phyloP scores from a whole-genome alignment of 2,888 invertebrate species.

The Drosophila hawaiiensis region DNA sequence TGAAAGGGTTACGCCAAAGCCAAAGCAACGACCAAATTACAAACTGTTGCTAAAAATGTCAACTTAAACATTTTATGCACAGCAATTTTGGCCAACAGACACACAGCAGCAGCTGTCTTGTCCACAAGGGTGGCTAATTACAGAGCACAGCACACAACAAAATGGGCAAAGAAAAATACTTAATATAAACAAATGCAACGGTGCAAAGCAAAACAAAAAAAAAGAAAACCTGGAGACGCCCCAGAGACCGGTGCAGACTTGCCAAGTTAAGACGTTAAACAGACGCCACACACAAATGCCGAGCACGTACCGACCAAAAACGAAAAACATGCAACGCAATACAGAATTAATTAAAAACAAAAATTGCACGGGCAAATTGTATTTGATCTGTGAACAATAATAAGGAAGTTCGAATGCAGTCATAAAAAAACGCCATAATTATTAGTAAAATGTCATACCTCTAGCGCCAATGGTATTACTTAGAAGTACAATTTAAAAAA shows the following conservation, averaged over 20 bases:
- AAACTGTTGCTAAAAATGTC: constrained; percentile 79
- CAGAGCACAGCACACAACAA: constrained; percentile 66
- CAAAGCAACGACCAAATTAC: constrained; percentile 66
- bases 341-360: constrained; percentile 75
- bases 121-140: constrained; percentile 66
- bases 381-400: constrained; percentile 53
- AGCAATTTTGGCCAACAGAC: constrained; percentile 57
- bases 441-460: not conserved
- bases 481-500: not conserved
- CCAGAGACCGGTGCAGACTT: constrained; percentile 20
- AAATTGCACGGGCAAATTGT: constrained; percentile 60
- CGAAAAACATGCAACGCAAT: constrained; percentile 15
- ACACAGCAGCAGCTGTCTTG: constrained; percentile 67
- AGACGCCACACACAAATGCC: constrained; percentile 55
- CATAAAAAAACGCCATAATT: not conserved
- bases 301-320: constrained; percentile 51
- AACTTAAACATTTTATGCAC: constrained; percentile 76
- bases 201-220: constrained; percentile 17
- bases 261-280: constrained; percentile 67
- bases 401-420: not conserved
- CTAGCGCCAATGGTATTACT: not conserved
- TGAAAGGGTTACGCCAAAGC: constrained; percentile 49
- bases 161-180: constrained; percentile 34
- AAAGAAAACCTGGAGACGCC: constrained; percentile 25
- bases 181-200: constrained; percentile 65